Base-by-base conservation (phyloP, 1,140 invertebrate genomes). In the Laupala kohalensis region DNA sequence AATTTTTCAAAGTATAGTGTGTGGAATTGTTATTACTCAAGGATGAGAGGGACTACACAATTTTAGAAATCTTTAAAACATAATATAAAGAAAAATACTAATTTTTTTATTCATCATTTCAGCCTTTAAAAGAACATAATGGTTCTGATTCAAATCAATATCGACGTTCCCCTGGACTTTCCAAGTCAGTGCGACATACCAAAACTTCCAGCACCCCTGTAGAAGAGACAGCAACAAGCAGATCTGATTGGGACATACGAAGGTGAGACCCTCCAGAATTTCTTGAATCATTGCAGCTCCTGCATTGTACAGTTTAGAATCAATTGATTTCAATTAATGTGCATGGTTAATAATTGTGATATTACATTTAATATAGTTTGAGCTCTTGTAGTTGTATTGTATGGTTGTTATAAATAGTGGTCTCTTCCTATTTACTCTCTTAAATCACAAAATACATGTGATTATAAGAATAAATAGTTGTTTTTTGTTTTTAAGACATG, bases 121-220 rank as follows among this genome's bases (percentile, higher is more conserved):
- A 83, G 82, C 82, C 82, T 66, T 76, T 81, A 24, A 78, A 80
- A 71, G 81, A 80, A 64, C 77, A 79, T 68, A 76, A 75, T 74
- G 74, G 75, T 69, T 76, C 74, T 23, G 69, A 73, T 28, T 37
- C 68, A 70, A 30, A 65, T 69, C 71, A 77, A 73, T 72, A 74
- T 71, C 28, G 81, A 73, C 78, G 83, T 25, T 80, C 79, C 64
- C 78, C 78, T 9, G 80, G 78, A 5, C 73, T 82, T 69, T 79
- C 79, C 74, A 83, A 81, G 69, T 78, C 77, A 69, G 80, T 80
- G 71, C 79, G 84, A 75, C 79, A 81, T 64, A 77, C 81, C 69
- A 85, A 85, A 77, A 83, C 84, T 62, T 84, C 83, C 69, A 85
- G 83, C 71, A 86, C 84, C 15, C 84, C 84, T 62, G 78, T 84